Evolutionary conservation across 2,797 vertebrate genomes (phyloP).

Genomic region (Hydrophis major): DNA sequence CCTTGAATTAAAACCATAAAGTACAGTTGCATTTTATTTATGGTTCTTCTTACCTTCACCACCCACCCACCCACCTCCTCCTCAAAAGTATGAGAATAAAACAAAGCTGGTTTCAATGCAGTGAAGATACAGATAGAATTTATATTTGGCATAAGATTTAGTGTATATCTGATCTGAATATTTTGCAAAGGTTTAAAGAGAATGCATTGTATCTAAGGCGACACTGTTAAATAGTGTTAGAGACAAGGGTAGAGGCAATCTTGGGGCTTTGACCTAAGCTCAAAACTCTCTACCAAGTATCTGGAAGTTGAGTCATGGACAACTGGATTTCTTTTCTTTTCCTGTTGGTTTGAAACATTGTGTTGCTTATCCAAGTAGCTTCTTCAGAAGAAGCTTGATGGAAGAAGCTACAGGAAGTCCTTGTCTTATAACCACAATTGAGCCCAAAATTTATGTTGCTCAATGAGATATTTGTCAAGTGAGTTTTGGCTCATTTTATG

Average conservation of each 20-base stretch:
- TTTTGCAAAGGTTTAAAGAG: not conserved
- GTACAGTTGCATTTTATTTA: slow-evolving; percentile 3
- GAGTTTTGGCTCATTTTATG: too few species aligned
- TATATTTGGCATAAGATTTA: slow-evolving; percentile 9
- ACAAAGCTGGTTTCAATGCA: not conserved
- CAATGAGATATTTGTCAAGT: too few species aligned
- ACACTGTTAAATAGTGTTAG: not conserved
- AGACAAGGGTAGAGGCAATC: not conserved
- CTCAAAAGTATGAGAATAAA: not conserved
- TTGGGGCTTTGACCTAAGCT: not conserved
- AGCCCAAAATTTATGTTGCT: too few species aligned
- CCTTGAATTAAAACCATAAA: slow-evolving; percentile 35
- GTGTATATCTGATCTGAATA: not conserved
- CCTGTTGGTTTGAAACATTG: not conserved
- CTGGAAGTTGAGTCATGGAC: not conserved
- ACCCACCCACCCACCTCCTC: not conserved
- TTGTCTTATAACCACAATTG: too few species aligned
- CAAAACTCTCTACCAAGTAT: not conserved
- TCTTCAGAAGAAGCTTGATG: too few species aligned
- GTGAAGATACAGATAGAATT: not conserved
- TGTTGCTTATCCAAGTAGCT: too few species aligned
- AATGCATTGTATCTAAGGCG: not conserved
- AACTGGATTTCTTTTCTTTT: not conserved
- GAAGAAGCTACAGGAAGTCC: too few species aligned
- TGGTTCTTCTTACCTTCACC: not conserved